Conservation (phyloP, 2,113 vertebrate genomes). For the Alligator mississippiensis region DNA sequence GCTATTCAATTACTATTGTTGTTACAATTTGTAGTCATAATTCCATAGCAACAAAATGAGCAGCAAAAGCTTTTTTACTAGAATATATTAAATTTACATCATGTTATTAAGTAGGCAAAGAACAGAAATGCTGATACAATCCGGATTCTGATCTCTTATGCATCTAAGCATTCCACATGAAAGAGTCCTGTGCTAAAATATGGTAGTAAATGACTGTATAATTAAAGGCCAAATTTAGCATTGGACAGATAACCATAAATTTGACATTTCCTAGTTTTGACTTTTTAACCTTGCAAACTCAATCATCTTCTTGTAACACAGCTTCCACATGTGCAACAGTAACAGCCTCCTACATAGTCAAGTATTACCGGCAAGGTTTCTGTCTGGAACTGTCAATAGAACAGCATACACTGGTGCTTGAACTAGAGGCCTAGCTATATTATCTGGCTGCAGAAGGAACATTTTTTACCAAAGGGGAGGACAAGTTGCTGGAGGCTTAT, state of each 20-base stretch:
- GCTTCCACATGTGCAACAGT: background rate
- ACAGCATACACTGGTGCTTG: background rate
- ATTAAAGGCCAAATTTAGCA: background rate
- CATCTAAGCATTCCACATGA: background rate
- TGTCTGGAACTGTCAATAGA: background rate
- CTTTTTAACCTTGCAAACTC: background rate
- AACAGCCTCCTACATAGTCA: background rate
- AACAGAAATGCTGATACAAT: background rate
- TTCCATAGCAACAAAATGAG: background rate
- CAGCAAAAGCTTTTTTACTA: background rate
- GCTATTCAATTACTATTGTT: background rate
- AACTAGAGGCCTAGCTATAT: background rate
- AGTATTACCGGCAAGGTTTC: background rate
- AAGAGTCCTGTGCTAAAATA: background rate
- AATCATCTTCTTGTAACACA: background rate
- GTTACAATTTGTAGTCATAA: background rate
- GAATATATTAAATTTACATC: too few relatives aligned
- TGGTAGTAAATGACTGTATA: background rate
- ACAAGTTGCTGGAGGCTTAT: background rate
- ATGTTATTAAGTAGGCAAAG: too few relatives aligned
- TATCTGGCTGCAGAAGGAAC: background rate
- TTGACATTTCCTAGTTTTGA: background rate
- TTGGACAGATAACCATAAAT: background rate
- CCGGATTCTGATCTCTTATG: slow-evolving; percentile 32
- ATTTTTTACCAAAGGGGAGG: background rate